These are phyloP conservation scores for Brenthis hecate DNA, from an alignment of 2,888 invertebrate genomes.

Conservation along the genomic window DNA sequence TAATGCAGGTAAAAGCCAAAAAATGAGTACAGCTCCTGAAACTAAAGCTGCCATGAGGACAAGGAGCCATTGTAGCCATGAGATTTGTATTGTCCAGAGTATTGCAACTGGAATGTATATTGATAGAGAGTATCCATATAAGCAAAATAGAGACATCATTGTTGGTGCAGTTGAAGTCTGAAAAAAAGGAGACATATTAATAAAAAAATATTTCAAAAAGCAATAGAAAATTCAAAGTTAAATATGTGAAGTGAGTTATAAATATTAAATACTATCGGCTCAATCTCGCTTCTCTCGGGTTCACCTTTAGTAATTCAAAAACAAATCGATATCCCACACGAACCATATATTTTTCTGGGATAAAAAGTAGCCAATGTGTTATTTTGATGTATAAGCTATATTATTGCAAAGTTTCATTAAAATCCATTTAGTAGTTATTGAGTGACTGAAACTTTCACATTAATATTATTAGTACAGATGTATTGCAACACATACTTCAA, in stretches of 20 bases:
- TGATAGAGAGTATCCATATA: slow-evolving; percentile 97
- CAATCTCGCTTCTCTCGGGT: no score
- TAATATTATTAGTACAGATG: not conserved
- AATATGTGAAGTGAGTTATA: not conserved
- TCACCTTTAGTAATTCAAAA: no score
- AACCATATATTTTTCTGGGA: no score
- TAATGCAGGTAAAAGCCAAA: slow-evolving; percentile 90
- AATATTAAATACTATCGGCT: not conserved
- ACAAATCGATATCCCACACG: no score
- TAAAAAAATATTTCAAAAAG: not conserved
- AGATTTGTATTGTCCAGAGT: slow-evolving; percentile 93
- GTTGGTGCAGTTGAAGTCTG: slow-evolving; percentile 83
- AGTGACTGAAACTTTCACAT: no score
- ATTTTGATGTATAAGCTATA: no score
- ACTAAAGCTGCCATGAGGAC: slow-evolving; percentile 90
- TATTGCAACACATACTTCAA: not conserved
- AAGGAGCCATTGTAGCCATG: slow-evolving; percentile 93
- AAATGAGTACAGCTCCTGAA: slow-evolving; percentile 92
- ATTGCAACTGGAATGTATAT: slow-evolving; percentile 97
- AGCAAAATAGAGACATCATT: slow-evolving; percentile 93
- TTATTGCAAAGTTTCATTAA: no score
- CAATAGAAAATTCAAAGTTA: no score
- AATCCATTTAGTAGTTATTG: no score
- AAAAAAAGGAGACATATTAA: slow-evolving; percentile 40
- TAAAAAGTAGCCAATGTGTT: no score